Conservation (phyloP, 2,888 invertebrate genomes). For the Harpalus rubripes region DNA sequence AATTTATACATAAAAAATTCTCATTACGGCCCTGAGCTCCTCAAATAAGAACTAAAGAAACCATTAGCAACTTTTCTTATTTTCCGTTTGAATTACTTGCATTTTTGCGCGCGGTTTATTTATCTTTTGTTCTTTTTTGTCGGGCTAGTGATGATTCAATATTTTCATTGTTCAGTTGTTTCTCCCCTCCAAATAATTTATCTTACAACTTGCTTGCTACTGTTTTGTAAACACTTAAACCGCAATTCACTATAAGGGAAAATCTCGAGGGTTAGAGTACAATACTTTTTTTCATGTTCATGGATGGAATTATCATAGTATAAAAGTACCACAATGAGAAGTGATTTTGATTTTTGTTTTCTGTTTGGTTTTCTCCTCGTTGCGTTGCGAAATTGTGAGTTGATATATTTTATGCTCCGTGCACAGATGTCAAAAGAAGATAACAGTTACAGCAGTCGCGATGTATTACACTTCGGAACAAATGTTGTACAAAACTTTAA, state of each 20-base stretch:
- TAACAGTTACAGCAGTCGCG: no score
- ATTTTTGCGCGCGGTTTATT: background rate
- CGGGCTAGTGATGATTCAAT: conserved; percentile 14
- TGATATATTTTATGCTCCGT: no score
- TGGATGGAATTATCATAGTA: background rate
- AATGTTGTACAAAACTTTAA: no score
- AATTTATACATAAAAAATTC: no score
- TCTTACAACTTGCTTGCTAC: background rate
- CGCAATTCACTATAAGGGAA: background rate
- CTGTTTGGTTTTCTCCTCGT: no score
- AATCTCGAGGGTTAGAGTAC: background rate
- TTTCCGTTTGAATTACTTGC: conserved; percentile 24
- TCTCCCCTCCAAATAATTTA: conserved; percentile 3
- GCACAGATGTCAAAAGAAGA: no score
- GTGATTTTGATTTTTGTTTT: no score
- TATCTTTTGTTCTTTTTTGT: background rate
- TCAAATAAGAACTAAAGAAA: conserved; percentile 6
- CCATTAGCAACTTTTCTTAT: conserved; percentile 29
- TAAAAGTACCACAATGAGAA: no score
- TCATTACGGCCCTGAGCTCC: background rate
- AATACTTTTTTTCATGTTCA: conserved; percentile 17
- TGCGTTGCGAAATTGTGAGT: no score
- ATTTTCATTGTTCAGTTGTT: conserved; percentile 3
- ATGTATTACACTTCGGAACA: no score
- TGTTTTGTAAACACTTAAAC: conserved; percentile 27